A percentile compares a stretch with the other conserved stretches of the same genome.
These are phyloP conservation scores for Sebastes taczanowskii DNA, from an alignment of 2,797 vertebrate genomes.

Conservation along the genomic window DNA sequence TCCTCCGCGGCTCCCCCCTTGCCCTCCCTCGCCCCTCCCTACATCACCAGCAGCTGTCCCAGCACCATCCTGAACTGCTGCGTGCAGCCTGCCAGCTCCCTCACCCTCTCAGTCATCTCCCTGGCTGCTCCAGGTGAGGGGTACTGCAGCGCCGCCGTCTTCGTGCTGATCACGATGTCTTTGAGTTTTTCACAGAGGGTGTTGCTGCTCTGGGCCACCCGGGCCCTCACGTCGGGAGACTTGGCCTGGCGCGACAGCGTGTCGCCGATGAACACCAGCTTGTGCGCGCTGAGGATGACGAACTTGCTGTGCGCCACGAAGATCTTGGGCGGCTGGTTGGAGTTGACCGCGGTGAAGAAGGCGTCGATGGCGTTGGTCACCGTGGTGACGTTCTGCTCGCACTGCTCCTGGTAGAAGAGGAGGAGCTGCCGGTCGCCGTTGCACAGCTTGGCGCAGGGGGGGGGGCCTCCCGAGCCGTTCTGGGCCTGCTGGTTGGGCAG, in stretches of 20 bases:
- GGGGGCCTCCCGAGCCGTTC: slow-evolving; percentile 38
- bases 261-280: slow-evolving; percentile 97
- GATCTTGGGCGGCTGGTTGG: slow-evolving; percentile 96
- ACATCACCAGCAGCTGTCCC: slow-evolving; percentile 91
- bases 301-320: slow-evolving; percentile 98
- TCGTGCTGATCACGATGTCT: slow-evolving; percentile 94
- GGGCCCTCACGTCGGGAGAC: slow-evolving; percentile 88
- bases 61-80: slow-evolving; percentile 94
- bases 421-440: slow-evolving; percentile 92
- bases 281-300: slow-evolving; percentile 96
- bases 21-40: background rate
- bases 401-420: slow-evolving; percentile 97
- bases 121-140: slow-evolving; percentile 87
- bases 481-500: slow-evolving; percentile 42
- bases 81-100: slow-evolving; percentile 90
- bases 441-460: slow-evolving; percentile 78
- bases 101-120: slow-evolving; percentile 94
- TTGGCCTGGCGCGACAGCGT: slow-evolving; percentile 94
- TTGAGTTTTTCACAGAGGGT: slow-evolving; percentile 94
- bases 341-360: slow-evolving; percentile 90
- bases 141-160: slow-evolving; percentile 93
- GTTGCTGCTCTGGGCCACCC: slow-evolving; percentile 94
- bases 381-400: slow-evolving; percentile 92
- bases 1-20: background rate
- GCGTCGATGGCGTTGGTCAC: slow-evolving; percentile 94